Conservation (phyloP, 2,113 vertebrate species). For the Ptychochromis oligacanthus region DNA sequence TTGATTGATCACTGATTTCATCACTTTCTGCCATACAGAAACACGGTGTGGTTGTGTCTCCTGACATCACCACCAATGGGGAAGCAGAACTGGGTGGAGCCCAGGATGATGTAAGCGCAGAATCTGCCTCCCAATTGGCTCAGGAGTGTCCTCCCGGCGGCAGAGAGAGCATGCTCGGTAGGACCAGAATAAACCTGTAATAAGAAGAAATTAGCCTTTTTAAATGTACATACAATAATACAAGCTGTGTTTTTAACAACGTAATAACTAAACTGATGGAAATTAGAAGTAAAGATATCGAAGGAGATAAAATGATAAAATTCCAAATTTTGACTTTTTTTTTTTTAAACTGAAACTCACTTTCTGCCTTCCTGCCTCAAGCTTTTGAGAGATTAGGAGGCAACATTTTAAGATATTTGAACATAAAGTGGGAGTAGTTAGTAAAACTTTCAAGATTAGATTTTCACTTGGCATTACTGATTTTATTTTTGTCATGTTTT, state of each 20-base stretch:
- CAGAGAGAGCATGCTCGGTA: conserved; percentile 84
- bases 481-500: background rate
- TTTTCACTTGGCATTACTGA: background rate
- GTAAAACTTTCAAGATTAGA: background rate
- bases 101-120: conserved; percentile 55
- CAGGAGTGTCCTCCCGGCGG: conserved; percentile 63
- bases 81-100: conserved; percentile 64
- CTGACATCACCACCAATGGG: conserved; percentile 82
- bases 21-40: conserved; percentile 75
- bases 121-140: conserved; percentile 64
- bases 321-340: too few species aligned
- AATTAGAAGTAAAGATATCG: too few species aligned
- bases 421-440: background rate
- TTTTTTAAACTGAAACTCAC: too few species aligned
- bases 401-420: background rate
- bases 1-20: background rate
- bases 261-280: too few species aligned
- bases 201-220: background rate
- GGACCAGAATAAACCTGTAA: background rate
- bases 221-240: too few species aligned
- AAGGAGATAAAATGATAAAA: too few species aligned
- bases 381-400: background rate
- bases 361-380: too few species aligned
- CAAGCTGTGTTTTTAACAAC: too few species aligned
- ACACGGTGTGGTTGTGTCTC: conserved; percentile 84